Evolutionary conservation across 2,797 vertebrate genomes (phyloP).

Genomic region (Telmatherina bonti): DNA sequence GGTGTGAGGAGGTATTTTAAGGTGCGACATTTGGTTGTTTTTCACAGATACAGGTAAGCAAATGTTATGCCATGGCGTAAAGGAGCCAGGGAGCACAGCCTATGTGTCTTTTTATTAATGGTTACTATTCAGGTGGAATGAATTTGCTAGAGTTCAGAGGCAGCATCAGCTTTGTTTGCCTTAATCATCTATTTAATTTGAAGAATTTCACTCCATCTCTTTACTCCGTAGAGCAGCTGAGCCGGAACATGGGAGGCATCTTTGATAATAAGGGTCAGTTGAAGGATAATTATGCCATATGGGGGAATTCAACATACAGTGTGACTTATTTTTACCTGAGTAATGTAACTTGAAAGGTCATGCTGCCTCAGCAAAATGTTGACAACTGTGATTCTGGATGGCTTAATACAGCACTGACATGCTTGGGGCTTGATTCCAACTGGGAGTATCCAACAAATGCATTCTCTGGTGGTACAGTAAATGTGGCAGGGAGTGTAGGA

Average conservation of each 20-base stretch:
- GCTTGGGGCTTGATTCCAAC: conserved; percentile 32
- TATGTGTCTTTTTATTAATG: neutral
- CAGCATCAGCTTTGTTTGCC: too few species aligned
- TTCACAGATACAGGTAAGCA: conserved; percentile 19
- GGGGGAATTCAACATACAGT: conserved; percentile 5
- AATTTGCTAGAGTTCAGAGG: conserved; percentile 2
- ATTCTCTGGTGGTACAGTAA: conserved; percentile 34
- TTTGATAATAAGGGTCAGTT: conserved; percentile 49
- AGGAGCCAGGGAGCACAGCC: conserved; percentile 8
- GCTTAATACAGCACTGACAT: conserved; percentile 22
- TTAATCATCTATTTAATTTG: neutral
- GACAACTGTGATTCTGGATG: conserved; percentile 43
- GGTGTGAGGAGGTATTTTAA: conserved; percentile 21
- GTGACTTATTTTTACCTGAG: conserved; percentile 39
- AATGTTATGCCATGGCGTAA: conserved; percentile 5
- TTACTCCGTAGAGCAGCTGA: conserved; percentile 19
- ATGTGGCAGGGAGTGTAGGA: conserved; percentile 29
- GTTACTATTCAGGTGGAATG: conserved; percentile 17
- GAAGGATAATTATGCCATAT: conserved; percentile 44
- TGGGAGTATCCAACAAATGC: conserved; percentile 40
- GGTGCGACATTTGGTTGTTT: conserved; percentile 38
- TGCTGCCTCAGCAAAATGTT: conserved; percentile 46
- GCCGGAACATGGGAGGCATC: conserved; percentile 22
- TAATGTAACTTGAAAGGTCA: conserved; percentile 52
- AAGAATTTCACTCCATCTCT: conserved; percentile 18